A percentile compares a stretch with the other conserved stretches of the same genome.
Conservation (phyloP, 2,113 vertebrate genomes). For the Pterocles orientalis region DNA sequence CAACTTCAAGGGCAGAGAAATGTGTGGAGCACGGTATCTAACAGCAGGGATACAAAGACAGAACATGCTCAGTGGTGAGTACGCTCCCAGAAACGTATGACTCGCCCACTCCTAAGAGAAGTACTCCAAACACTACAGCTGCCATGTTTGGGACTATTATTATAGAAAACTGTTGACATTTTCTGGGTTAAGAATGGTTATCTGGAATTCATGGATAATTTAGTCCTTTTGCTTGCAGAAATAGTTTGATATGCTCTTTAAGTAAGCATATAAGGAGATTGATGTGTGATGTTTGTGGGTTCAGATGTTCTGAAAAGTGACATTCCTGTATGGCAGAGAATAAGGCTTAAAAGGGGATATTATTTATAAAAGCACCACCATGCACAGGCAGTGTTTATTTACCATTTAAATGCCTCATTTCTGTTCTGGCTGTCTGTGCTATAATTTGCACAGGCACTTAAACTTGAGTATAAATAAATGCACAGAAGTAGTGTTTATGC, state of each 20-base stretch:
- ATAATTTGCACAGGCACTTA: slow-evolving; percentile 75
- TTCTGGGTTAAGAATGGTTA: slow-evolving; percentile 20
- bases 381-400: slow-evolving; percentile 66
- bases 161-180: slow-evolving; percentile 34
- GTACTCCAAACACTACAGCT: background rate
- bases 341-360: slow-evolving; percentile 53
- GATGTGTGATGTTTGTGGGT: slow-evolving; percentile 21
- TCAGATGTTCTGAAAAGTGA: slow-evolving; percentile 60
- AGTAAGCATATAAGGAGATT: slow-evolving; percentile 39
- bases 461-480: slow-evolving; percentile 58
- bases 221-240: slow-evolving; percentile 55
- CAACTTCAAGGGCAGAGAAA: background rate
- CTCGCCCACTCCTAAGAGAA: background rate
- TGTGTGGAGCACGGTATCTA: background rate
- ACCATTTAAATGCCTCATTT: slow-evolving; percentile 73
- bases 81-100: background rate
- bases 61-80: background rate
- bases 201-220: slow-evolving; percentile 61
- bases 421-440: slow-evolving; percentile 67
- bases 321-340: slow-evolving; percentile 28
- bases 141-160: background rate
- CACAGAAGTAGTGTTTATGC: slow-evolving; percentile 48
- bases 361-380: slow-evolving; percentile 62
- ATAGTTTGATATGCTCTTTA: slow-evolving; percentile 52
- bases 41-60: background rate